phyloP scores from a whole-genome alignment of 2,113 vertebrate genomes.

The Eudorcas thomsonii region DNA sequence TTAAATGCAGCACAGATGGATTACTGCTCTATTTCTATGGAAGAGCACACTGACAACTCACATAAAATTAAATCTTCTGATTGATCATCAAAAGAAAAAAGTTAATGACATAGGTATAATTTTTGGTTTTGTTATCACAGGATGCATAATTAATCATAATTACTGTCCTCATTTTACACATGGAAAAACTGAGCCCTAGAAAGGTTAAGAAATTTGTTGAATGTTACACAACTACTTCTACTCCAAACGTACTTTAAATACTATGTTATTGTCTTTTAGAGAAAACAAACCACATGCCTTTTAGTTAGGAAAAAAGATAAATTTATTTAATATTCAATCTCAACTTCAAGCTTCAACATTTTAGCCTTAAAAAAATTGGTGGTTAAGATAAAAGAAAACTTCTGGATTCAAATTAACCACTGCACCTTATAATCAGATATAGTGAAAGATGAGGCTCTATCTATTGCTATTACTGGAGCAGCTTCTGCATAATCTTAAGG shows the following conservation, averaged over 20 bases:
- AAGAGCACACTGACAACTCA: slow-evolving; percentile 1
- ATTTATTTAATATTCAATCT: slow-evolving; percentile 22
- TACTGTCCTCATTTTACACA: not conserved
- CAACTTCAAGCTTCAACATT: slow-evolving; percentile 14
- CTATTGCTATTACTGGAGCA: not conserved
- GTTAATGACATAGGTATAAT: not conserved
- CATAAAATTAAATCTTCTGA: slow-evolving; percentile 26
- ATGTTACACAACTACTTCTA: not conserved
- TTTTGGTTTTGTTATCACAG: not conserved
- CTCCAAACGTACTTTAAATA: not conserved
- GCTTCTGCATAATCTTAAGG: slow-evolving; percentile 29
- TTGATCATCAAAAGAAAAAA: slow-evolving; percentile 27
- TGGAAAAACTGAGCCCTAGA: not conserved
- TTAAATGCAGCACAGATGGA: not conserved
- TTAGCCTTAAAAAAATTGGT: not conserved
- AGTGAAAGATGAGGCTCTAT: not conserved
- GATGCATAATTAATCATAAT: slow-evolving; percentile 1
- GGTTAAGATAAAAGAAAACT: not conserved
- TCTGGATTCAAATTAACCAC: not conserved
- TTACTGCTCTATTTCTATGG: not conserved
- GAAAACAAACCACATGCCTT: not conserved
- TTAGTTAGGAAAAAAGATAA: not conserved
- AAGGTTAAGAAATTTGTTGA: not conserved
- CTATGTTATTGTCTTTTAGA: not conserved
- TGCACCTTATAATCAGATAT: not conserved